Evolutionary conservation across 2,888 invertebrate genomes (phyloP).

Genomic region (Eupithecia abbreviata): DNA sequence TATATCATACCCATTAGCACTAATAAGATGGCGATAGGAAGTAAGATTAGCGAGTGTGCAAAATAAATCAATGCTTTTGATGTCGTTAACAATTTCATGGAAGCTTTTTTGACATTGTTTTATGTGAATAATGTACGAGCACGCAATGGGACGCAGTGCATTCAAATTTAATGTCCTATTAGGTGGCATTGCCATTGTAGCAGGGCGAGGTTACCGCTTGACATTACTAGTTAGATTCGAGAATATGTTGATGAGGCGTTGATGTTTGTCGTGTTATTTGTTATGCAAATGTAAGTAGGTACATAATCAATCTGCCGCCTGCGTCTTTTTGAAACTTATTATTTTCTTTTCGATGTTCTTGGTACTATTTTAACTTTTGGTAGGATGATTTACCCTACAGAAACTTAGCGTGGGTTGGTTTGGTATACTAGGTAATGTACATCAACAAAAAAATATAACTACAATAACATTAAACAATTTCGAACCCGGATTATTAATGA

Average conservation of each 20-base stretch:
- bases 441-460: constrained; percentile 31
- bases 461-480: constrained; percentile 39
- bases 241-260: constrained; percentile 16
- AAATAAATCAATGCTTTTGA: constrained; percentile 37
- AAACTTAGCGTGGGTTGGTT: background rate
- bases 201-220: constrained; percentile 17
- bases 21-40: constrained; percentile 35
- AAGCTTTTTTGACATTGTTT: constrained; percentile 19
- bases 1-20: constrained; percentile 33
- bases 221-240: constrained; percentile 10
- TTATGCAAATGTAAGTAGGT: constrained; percentile 12
- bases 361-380: background rate
- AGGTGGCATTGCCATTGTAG: constrained; percentile 23
- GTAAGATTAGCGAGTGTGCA: constrained; percentile 28
- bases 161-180: constrained; percentile 10
- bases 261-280: constrained; percentile 13
- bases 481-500: constrained; percentile 44
- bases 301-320: constrained; percentile 5
- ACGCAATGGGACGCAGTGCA: constrained; percentile 17
- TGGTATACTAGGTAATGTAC: constrained; percentile 20
- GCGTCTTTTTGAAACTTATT: constrained; percentile 1
- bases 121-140: constrained; percentile 30
- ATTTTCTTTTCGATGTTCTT: background rate
- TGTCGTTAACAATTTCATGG: constrained; percentile 25
- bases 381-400: background rate